Evolutionary conservation across 2,113 vertebrate genomes (phyloP).

Genomic region (Tamias sibiricus): DNA sequence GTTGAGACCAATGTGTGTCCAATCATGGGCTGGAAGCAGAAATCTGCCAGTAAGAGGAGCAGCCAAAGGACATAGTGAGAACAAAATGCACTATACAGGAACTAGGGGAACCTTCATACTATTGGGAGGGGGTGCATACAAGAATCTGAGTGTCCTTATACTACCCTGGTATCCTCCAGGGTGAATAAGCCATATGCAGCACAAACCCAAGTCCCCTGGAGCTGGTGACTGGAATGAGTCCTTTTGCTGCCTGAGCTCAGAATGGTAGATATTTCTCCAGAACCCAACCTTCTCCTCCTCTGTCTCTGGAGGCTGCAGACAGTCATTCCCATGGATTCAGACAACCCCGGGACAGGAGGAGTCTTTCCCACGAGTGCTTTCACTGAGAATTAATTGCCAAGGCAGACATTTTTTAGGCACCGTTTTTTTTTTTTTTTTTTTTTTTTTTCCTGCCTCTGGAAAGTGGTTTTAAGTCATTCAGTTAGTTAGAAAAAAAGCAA

Average conservation of each 20-base stretch:
- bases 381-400: not conserved
- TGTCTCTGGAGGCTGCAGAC: not conserved
- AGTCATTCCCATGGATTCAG: not conserved
- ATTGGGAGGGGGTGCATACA: too few relatives aligned
- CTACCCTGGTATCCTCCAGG: not conserved
- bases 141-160: not conserved
- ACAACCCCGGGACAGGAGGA: not conserved
- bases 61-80: accelerated
- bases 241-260: not conserved
- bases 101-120: too few relatives aligned
- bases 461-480: not conserved
- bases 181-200: not conserved
- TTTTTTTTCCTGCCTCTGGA: not conserved
- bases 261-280: not conserved
- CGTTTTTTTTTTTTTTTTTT: conserved; percentile 7
- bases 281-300: not conserved
- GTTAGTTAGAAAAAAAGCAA: too few relatives aligned
- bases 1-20: not conserved
- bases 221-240: not conserved
- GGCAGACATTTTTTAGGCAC: conserved; percentile 52
- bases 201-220: not conserved
- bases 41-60: accelerated
- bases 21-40: not conserved
- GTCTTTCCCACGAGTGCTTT: conserved; percentile 31
- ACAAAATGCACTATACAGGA: accelerated